Conservation (phyloP, 2,113 vertebrate species). For the Amia ocellicauda region DNA sequence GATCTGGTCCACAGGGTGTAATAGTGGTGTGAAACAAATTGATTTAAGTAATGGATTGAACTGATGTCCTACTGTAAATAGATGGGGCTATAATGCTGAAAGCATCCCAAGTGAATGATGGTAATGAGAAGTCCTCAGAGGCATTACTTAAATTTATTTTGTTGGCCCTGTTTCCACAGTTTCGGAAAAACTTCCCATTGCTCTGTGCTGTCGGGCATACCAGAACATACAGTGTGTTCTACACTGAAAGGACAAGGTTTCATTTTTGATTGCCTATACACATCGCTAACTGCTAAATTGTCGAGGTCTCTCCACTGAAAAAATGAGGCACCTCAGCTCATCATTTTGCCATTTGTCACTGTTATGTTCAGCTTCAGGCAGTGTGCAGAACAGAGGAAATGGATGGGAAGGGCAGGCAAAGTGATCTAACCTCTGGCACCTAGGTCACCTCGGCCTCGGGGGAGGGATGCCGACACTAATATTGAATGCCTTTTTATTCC, state of each 20-base stretch:
- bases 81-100: slow-evolving; percentile 42
- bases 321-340: no score
- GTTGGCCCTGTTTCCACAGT: slow-evolving; percentile 60
- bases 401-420: no score
- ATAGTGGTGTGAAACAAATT: slow-evolving; percentile 45
- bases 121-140: slow-evolving; percentile 68
- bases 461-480: no score
- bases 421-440: no score
- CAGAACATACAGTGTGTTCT: slow-evolving; percentile 15
- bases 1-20: slow-evolving; percentile 15
- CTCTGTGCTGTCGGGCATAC: slow-evolving; percentile 44
- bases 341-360: no score
- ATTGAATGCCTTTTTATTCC: no score
- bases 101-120: slow-evolving; percentile 20
- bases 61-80: slow-evolving; percentile 51
- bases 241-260: slow-evolving; percentile 12
- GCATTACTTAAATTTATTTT: slow-evolving; percentile 66
- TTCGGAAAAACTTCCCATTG: slow-evolving; percentile 47
- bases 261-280: no score
- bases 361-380: no score
- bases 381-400: no score
- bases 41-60: slow-evolving; percentile 47
- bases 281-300: no score
- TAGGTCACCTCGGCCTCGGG: no score
- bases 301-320: no score